Evolutionary conservation across 2,113 vertebrate species (phyloP), one percentile per base, ranked within the genome.

Genomic region (Aspidoscelis tigris): DNA sequence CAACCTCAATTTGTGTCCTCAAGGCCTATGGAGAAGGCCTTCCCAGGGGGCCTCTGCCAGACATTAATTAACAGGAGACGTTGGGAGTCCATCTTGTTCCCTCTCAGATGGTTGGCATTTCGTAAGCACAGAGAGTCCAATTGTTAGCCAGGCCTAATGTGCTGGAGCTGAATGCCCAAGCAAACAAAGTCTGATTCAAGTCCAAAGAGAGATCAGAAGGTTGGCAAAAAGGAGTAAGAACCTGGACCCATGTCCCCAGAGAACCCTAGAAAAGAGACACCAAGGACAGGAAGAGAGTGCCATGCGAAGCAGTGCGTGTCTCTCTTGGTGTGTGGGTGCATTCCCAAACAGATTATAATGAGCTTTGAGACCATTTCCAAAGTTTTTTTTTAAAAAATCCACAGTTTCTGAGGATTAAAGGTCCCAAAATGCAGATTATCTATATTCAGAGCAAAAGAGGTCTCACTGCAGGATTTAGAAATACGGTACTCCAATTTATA

Each of bases 121-220:
- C 6, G 9, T 22, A 55, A 53, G 70, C 78, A 55, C n/a, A 6
- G n/a, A 39, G n/a, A 70, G 21, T 26, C 44, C 43, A 5, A 47
- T 76, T 53, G 43, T 76, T 65, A 26, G n/a, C 3, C 44, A 64
- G 44, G 43, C 3, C 58, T 61, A 33, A 47, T 14, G 14, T 20
- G 12, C 9, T 26, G 65, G 21, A 18, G 33, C 33, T 11, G n/a
- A 77, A 83, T 20, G 24, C n/a, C 43, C 18, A 16, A n/a, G 18
- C n/a, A 5, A 14, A 44, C 41, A 83, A 58, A 20, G 16, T 0
- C 41, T 22, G 7, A 0, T 0, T 2, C 6, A 61, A 10, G 0
- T 2, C 12, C 0, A 55, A 58, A 2, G 73, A 20, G 73, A 10
- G 6, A n/a, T 5, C 71, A 53, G 44, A 53, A 43, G 3, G 16